Base-by-base conservation (phyloP, 2,797 vertebrate species). In the Sylvia borin region DNA sequence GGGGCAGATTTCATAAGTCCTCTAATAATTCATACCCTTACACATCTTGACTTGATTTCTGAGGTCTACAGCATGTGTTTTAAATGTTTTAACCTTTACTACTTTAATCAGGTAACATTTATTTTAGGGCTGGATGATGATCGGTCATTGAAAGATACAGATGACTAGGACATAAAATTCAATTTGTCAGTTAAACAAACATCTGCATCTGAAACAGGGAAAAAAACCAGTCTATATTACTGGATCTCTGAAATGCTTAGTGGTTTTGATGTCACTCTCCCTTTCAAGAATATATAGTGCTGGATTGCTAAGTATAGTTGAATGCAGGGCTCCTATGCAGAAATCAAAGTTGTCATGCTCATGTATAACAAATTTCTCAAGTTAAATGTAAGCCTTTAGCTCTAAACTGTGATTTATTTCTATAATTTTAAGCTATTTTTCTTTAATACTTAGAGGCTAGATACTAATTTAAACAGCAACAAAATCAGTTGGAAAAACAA, bases 31-130 rank as follows among this genome's bases (percentile, higher is more conserved):
- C 97, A 97, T 98, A 93, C 90, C 92, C 96, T 96, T 97, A 95
- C 92, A 98, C 98, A 98, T 98, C 97, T 98, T 98, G 97, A 98
- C 96, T 98, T 98, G 95, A 98, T 98, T 98, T 98, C 94, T 95
- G 92, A 96, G 96, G 95, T 97, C 97, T 97, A 96, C 32, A 93
- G 96, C 97, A 98, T 97, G 92, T 98, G 98, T 97, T 98, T 98
- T 97, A 97, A 98, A 97, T 95, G 64, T 97, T 97, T 98, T 98
- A 98, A 98, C 97, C 96, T 98, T 98, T 98, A 97, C 95, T 97
- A 85, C 96, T 98, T 97, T 98, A 98, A 98, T 98, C 97, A 98
- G 93, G 95, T 97, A 98, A 97, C 96, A 97, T 98, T 98, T 97
- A 97, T 97, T 97, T 98, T 88, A 96, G 88, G 88, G 70, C 94